Percentiles rank a stretch among this genome's conserved stretches.
These are phyloP conservation scores for Ictalurus furcatus DNA, from an alignment of 2,113 vertebrate genomes.

Conservation along the genomic window DNA sequence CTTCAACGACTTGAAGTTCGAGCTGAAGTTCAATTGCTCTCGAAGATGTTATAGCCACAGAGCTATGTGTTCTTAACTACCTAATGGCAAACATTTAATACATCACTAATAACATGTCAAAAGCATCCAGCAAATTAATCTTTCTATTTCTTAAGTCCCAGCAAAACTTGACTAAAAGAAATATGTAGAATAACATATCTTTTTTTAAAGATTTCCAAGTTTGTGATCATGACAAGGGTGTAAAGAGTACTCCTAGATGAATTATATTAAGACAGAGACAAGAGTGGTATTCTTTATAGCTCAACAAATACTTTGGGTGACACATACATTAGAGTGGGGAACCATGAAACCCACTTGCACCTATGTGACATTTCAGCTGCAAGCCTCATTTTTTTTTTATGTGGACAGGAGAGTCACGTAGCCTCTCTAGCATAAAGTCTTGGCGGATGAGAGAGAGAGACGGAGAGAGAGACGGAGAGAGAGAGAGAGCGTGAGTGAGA, in stretches of 20 bases:
- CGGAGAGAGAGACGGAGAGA: neutral
- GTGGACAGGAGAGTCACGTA: neutral
- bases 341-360: neutral
- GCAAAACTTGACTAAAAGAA: neutral
- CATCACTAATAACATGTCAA: neutral
- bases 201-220: neutral
- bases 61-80: neutral
- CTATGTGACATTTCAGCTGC: neutral
- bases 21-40: neutral
- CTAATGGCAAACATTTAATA: neutral
- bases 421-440: neutral
- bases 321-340: neutral
- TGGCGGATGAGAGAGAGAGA: neutral
- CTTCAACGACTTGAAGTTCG: neutral
- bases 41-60: neutral
- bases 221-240: neutral
- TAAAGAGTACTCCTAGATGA: neutral
- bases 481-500: neutral
- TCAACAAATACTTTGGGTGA: neutral
- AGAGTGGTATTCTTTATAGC: neutral
- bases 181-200: neutral
- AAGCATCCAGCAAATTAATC: neutral
- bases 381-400: neutral
- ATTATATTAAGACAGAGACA: constrained; percentile 19
- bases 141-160: neutral